Evolutionary conservation across 2,888 invertebrate genomes (phyloP), one percentile per base, ranked within the genome.

Genomic region (Metellina segmentata): DNA sequence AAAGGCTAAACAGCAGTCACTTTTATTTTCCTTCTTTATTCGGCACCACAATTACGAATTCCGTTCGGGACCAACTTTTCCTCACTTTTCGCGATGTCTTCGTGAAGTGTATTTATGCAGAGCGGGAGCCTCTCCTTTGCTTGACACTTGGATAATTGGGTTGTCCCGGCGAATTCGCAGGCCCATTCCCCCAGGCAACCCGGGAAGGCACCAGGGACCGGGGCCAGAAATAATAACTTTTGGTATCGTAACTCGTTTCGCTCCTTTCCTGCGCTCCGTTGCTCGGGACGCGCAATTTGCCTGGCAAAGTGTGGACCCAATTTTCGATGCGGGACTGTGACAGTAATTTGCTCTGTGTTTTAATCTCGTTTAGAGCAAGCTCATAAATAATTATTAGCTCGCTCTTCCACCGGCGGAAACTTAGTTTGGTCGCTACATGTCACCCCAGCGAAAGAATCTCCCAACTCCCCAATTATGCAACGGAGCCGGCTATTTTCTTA

Each of bases 371-470:
- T 93, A 93, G 93, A 91, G 93, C 87, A 93, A 91, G 91, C 93
- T 93, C 93, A 93, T 93, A 93, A 93, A 93, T 93, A 93, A 93
- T 93, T 93, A 93, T 93, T 93, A 93, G 93, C 93, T 93, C 88
- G 71, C 83, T 87, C 83, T 88, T 85, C 81, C 89, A 83, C 48
- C 87, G 88, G 83, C 70, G 88, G 87, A 87, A 92, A 92, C 91
- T 92, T 89, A 92, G 91, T 92, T 92, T 88, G 85, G 85, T 92
- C 88, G 91, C 91, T 92, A 89, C 91, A 92, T 92, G 91, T 92
- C 91, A 92, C 88, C 91, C 79, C 71, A 48, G 79, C 89, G 88
- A 92, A 92, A 92, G 91, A 92, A 92, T 92, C 89, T 79, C 81
- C 89, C 85, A 75, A 70, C 88, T 91, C 86, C 82, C 89, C 92